These are phyloP conservation scores for Dissostichus mawsoni DNA, from an alignment of 2,113 vertebrate species.

Conservation along the genomic window DNA sequence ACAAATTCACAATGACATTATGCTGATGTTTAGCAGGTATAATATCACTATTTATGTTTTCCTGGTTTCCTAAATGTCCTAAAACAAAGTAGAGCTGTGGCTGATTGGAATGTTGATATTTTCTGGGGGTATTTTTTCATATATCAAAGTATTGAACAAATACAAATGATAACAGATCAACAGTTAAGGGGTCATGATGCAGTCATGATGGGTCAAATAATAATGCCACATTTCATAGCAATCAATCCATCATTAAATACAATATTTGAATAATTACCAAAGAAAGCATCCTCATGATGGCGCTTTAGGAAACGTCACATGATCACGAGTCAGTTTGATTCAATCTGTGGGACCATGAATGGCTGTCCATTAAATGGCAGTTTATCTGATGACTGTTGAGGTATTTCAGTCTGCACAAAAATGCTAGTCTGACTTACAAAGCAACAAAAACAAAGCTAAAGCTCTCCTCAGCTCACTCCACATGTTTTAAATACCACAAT, in stretches of 20 bases:
- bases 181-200: background rate
- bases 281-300: background rate
- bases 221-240: background rate
- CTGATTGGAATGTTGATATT: background rate
- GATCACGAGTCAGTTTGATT: background rate
- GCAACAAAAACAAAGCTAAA: background rate
- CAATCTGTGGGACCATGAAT: background rate
- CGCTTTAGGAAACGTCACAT: background rate
- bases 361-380: background rate
- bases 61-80: background rate
- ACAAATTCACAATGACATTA: background rate
- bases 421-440: background rate
- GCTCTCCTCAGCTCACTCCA: background rate
- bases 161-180: background rate
- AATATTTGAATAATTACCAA: background rate
- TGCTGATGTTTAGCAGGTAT: slow-evolving; percentile 1
- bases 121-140: background rate
- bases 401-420: background rate
- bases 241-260: too few relatives aligned
- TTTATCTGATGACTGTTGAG: background rate
- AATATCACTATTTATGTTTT: background rate
- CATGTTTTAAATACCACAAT: slow-evolving; percentile 32
- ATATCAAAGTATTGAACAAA: background rate
- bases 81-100: background rate
- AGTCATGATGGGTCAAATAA: too few relatives aligned